Base-by-base conservation (phyloP, 2,797 vertebrate genomes). In the Enteromius anoplus region DNA sequence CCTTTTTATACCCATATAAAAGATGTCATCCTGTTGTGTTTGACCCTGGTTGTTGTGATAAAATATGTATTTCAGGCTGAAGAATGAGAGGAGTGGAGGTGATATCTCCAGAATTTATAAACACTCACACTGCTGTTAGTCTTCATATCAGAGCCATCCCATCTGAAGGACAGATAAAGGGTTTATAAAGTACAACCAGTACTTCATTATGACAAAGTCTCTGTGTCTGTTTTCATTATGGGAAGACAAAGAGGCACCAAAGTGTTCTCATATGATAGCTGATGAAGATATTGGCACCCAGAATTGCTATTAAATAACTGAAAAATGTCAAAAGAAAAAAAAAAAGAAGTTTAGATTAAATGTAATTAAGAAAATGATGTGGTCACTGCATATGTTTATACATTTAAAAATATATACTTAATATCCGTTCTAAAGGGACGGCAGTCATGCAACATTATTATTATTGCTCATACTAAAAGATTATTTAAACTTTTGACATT, bases 11-110 rank as follows among this genome's bases (percentile, higher is more conserved):
- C 32, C 32, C 32, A 60, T 66, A n/a, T 64, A 26, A 12, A 6
- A 45, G 42, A 69, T 15, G 62, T 2, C 34, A 32, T 32, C 45
- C 15, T 58, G 37, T 60, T 55, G 11, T 3, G n/a, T 40, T 34
- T 76, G 37, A 60, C 40, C 65, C 65, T 77, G 77, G 75, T 19
- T 79, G 9, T 58, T 79, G 53, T 53, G 29, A 58, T 47, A 5
- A 47, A 49, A 47, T 32, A 47, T n/a, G 11, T 58, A 26, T 29
- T 70, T 26, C 10, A 9, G 64, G 14, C 6, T 6, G n/a, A 9
- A 55, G 47, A 79, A 19, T 19, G 37, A 62, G 23, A 80, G n/a
- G n/a, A n/a, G n/a, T n/a, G 34, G 2, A 26, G 37, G 37, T 8
- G 51, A 45, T 80, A 45, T 71, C 37, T 71, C 5, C 0, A 12